These are phyloP conservation scores for Cirrhinus mrigala DNA, from an alignment of 2,797 vertebrate genomes.

Conservation along the genomic window DNA sequence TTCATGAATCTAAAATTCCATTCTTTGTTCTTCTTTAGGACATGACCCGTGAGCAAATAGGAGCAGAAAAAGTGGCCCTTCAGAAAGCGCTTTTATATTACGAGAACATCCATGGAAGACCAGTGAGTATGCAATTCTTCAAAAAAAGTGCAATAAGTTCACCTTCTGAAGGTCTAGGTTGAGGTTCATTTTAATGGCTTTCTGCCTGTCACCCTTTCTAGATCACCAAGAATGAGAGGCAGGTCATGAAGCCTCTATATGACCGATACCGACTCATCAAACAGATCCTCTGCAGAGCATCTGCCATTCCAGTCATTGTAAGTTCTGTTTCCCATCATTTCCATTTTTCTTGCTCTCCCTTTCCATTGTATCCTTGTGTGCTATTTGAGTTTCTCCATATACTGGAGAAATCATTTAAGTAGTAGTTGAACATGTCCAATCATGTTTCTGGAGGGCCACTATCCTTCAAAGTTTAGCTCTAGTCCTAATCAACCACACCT, in stretches of 20 bases:
- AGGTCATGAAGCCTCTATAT: slow-evolving; percentile 96
- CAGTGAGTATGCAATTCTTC: slow-evolving; percentile 80
- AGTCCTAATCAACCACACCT: not conserved
- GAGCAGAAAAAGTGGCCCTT: slow-evolving; percentile 92
- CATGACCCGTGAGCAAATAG: slow-evolving; percentile 97
- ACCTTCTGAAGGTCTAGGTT: not conserved
- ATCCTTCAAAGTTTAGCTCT: not conserved
- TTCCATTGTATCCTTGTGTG: not conserved
- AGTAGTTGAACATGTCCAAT: not conserved
- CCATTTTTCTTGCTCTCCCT: not conserved
- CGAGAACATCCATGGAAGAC: slow-evolving; percentile 95
- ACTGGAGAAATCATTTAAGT: not conserved
- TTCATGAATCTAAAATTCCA: not conserved
- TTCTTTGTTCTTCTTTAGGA: slow-evolving; percentile 79
- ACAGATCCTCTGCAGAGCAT: slow-evolving; percentile 94
- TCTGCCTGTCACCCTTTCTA: slow-evolving; percentile 65
- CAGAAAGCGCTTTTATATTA: slow-evolving; percentile 95
- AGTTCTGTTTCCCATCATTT: slow-evolving; percentile 71
- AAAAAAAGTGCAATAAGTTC: not conserved
- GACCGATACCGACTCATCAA: slow-evolving; percentile 96
- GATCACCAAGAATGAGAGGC: slow-evolving; percentile 92
- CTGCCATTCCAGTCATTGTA: slow-evolving; percentile 93
- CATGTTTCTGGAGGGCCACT: not conserved
- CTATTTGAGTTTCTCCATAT: not conserved
- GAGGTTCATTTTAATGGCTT: not conserved